These are phyloP conservation scores for Cecropterus lyciades DNA, from an alignment of 1,140 invertebrate genomes.

Conservation along the genomic window DNA sequence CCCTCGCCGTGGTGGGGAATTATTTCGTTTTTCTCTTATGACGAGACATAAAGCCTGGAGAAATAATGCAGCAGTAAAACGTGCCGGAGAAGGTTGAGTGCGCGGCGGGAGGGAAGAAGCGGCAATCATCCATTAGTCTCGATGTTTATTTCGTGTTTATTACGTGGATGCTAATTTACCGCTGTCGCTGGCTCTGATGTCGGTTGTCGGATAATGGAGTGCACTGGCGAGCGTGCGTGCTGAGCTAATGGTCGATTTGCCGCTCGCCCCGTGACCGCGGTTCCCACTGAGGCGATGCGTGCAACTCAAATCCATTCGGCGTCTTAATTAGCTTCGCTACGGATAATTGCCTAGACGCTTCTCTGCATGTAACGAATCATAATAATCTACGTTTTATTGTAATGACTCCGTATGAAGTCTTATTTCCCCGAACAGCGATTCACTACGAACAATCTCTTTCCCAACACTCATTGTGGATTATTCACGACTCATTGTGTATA, in stretches of 20 bases:
- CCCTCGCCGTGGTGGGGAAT: constrained; percentile 41
- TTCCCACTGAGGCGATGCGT: constrained; percentile 42
- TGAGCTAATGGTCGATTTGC: constrained; percentile 44
- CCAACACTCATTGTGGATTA: constrained; percentile 66
- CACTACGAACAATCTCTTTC: constrained; percentile 58
- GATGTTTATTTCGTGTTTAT: constrained; percentile 72
- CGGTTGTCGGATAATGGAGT: constrained; percentile 57
- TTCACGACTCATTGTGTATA: constrained; percentile 72
- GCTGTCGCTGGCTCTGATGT: constrained; percentile 49
- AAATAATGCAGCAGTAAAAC: constrained; percentile 46
- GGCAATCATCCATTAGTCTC: constrained; percentile 74
- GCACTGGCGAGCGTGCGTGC: constrained; percentile 42
- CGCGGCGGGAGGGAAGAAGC: constrained; percentile 38
- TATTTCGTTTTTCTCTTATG: constrained; percentile 51
- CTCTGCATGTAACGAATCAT: constrained; percentile 51
- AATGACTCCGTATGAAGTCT: constrained; percentile 51
- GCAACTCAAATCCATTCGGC: constrained; percentile 49
- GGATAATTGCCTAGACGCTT: constrained; percentile 52
- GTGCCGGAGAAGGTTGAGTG: constrained; percentile 32
- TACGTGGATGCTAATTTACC: constrained; percentile 66
- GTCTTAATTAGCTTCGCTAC: constrained; percentile 56
- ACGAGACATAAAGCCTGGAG: constrained; percentile 46
- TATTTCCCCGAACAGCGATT: constrained; percentile 60
- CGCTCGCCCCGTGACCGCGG: constrained; percentile 45
- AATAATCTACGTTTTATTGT: constrained; percentile 53